Base-by-base conservation (phyloP, 2,797 vertebrate species). In the Peromyscus aztecus region DNA sequence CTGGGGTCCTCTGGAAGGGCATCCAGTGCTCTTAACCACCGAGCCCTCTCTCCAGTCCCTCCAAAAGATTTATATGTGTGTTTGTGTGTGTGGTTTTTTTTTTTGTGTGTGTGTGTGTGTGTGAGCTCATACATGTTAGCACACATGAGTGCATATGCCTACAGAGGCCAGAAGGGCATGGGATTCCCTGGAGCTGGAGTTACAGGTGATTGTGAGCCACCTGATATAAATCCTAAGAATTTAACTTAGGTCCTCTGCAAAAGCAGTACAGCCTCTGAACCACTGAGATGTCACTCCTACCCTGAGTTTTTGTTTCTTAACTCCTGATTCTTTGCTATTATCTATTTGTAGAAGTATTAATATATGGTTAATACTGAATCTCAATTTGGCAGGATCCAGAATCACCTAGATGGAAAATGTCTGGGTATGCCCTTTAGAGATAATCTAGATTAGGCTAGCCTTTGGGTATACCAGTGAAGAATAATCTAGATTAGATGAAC, bases 101-200 rank as follows among this genome's bases (percentile, higher is more conserved):
- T n/a, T n/a, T n/a, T 40, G 55, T 27, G 55, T 40, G 17, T 7
- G 11, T 24, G 49, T 13, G 29, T 11, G 49, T 16, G 7, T 19
- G 4, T 16, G 10, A 10, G 5, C 19, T 12, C 12, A 14, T 14
- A 6, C 2, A 2, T 2, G 4, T 40, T 23, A 6, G 37, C 2
- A 3, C 16, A 21, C 24, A 29, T 21, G 59, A 63, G 9, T 31
- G 0, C 27, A 63, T 4, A 17, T 63, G 27, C 59, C 24, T 83
- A 43, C 4, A 43, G 37, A 83, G 83, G 43, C 11, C 13, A 23
- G 29, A 23, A n/a, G 29, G 11, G 2, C 43, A 49, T 11, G 6
- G 19, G 3, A 52, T 49, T 0, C 1, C 3, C 43, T 67, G 46
- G 31, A 69, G 31, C 83, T 52, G 21, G 34, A 24, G 34, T 49